Percentiles rank a stretch among this genome's conserved stretches.
These are phyloP conservation scores for Chelon auratus DNA, from an alignment of 2,797 vertebrate species.

Conservation along the genomic window DNA sequence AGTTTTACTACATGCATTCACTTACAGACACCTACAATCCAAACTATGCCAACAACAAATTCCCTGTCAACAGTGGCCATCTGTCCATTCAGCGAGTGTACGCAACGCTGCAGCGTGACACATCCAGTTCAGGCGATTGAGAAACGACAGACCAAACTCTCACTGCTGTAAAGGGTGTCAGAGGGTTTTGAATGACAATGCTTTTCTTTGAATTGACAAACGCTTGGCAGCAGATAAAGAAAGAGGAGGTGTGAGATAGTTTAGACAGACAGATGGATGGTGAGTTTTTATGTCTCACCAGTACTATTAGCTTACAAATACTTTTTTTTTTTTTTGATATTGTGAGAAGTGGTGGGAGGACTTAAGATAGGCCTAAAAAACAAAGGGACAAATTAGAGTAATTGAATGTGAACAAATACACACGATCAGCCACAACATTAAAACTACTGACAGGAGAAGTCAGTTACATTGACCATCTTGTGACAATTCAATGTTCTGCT, in stretches of 20 bases:
- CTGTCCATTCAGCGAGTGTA: slow-evolving; percentile 30
- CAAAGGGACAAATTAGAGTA: slow-evolving; percentile 34
- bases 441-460: no score
- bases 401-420: background rate
- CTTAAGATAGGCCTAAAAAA: slow-evolving; percentile 22
- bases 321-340: slow-evolving; percentile 25
- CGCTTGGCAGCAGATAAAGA: slow-evolving; percentile 40
- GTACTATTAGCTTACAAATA: slow-evolving; percentile 44
- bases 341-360: slow-evolving; percentile 41
- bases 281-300: slow-evolving; percentile 55
- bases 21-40: background rate
- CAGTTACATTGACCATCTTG: no score
- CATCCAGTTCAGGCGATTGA: slow-evolving; percentile 37
- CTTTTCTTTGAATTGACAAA: slow-evolving; percentile 45
- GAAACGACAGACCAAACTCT: slow-evolving; percentile 35
- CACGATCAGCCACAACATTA: background rate
- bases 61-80: slow-evolving; percentile 16
- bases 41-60: slow-evolving; percentile 22
- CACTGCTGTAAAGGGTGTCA: slow-evolving; percentile 66
- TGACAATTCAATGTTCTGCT: no score
- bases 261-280: slow-evolving; percentile 70
- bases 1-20: background rate
- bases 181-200: slow-evolving; percentile 50
- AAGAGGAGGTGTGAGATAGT: slow-evolving; percentile 53
- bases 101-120: slow-evolving; percentile 45